Evolutionary conservation across 1,140 invertebrate species (phyloP).

Genomic region (Drosophila pruinosa): DNA sequence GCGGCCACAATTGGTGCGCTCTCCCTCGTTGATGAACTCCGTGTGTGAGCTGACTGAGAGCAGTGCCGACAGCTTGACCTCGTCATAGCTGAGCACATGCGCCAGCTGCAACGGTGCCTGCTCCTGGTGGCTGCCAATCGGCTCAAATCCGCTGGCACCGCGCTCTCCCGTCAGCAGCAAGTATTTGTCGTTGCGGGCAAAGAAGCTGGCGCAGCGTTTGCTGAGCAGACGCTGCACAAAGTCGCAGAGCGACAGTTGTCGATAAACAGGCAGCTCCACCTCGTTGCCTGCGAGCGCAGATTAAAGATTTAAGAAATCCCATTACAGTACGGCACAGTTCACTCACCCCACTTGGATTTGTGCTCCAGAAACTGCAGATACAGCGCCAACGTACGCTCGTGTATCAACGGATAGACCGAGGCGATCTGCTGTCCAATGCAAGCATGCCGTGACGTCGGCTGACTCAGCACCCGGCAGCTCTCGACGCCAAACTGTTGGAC

Average conservation of each 20-base stretch:
- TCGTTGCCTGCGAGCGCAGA: constrained; percentile 46
- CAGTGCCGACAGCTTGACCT: constrained; percentile 84
- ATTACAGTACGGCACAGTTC: not conserved
- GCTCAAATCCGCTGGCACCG: constrained; percentile 83
- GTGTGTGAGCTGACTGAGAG: constrained; percentile 86
- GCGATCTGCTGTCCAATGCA: constrained; percentile 38
- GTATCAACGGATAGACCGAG: constrained; percentile 74
- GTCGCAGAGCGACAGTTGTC: constrained; percentile 69
- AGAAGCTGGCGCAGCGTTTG: constrained; percentile 84
- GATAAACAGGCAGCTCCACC: constrained; percentile 58
- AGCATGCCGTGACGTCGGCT: constrained; percentile 10
- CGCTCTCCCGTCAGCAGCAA: constrained; percentile 82
- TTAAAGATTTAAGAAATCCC: not conserved
- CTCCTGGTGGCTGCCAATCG: constrained; percentile 82
- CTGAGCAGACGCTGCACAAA: constrained; percentile 84
- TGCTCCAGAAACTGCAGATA: constrained; percentile 75
- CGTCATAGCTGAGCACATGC: constrained; percentile 83
- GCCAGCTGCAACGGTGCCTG: constrained; percentile 82
- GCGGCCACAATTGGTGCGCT: constrained; percentile 85
- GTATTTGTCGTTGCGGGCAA: constrained; percentile 81
- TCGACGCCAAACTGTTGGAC: constrained; percentile 48
- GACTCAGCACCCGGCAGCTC: constrained; percentile 48
- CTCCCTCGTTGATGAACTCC: constrained; percentile 87
- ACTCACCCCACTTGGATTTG: constrained; percentile 65
- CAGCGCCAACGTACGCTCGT: constrained; percentile 68